phyloP scores from a whole-genome alignment of 2,113 vertebrate species.

The Argyrosomus japonicus region DNA sequence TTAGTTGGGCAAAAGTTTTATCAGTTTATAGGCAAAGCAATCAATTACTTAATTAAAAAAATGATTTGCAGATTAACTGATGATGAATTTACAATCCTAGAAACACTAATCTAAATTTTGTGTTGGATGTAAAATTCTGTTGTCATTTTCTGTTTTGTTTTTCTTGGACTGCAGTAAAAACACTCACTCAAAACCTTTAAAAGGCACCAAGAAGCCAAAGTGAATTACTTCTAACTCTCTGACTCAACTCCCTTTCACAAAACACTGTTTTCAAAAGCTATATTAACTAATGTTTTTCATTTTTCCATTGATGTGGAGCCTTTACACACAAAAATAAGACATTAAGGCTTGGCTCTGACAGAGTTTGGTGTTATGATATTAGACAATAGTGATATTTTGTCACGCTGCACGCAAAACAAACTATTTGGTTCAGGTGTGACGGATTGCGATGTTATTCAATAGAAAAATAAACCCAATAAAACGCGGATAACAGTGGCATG shows the following conservation, averaged over 20 bases:
- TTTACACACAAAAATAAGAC: constrained; percentile 1
- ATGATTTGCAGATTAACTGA: not conserved
- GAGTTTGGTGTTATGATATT: constrained; percentile 6
- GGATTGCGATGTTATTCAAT: not conserved
- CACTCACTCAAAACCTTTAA: constrained; percentile 1
- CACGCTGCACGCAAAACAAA: not conserved
- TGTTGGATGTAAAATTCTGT: not conserved
- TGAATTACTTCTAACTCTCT: not conserved
- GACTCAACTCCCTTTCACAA: not conserved
- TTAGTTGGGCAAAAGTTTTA: not conserved
- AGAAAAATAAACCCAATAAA: not conserved
- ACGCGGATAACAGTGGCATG: not conserved
- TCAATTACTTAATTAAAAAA: not conserved
- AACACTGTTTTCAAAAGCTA: not conserved
- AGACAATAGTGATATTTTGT: constrained; percentile 29
- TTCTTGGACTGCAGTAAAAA: not conserved
- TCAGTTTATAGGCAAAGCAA: not conserved
- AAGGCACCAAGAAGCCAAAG: not conserved
- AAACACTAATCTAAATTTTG: not conserved
- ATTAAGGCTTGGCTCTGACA: not conserved
- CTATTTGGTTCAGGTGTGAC: not conserved
- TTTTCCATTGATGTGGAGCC: constrained; percentile 17
- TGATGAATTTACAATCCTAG: not conserved
- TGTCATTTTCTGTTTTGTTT: not conserved
- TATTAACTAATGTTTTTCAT: not conserved